Conservation (phyloP, 2,113 vertebrate genomes). For the Ia io region DNA sequence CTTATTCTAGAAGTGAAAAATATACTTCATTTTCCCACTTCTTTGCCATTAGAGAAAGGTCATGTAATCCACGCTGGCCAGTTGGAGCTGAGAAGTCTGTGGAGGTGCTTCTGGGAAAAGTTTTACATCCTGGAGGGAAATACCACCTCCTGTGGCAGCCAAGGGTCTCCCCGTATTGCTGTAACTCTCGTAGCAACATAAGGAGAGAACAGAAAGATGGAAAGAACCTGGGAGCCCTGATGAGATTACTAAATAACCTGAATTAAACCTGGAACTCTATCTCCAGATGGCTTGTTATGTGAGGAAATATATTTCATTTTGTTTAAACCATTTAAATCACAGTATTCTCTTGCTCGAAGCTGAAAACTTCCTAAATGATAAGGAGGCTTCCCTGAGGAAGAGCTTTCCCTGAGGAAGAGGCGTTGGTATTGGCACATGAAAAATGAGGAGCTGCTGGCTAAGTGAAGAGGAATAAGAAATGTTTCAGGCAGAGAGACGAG, state of each 20-base stretch:
- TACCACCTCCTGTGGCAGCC: background rate
- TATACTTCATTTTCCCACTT: background rate
- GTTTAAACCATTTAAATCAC: constrained; percentile 4
- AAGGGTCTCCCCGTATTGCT: too few species aligned
- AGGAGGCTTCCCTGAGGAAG: background rate
- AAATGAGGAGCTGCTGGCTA: background rate
- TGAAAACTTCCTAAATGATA: background rate
- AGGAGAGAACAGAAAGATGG: background rate
- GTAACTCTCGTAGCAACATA: background rate
- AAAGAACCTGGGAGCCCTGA: background rate
- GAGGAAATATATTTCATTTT: background rate
- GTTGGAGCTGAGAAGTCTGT: background rate
- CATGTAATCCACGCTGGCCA: background rate
- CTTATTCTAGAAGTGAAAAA: background rate
- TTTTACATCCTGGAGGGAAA: background rate
- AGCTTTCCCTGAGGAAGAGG: background rate
- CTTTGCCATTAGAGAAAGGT: background rate
- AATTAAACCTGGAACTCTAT: background rate
- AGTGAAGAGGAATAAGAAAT: background rate
- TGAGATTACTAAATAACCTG: background rate
- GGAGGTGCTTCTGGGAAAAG: background rate
- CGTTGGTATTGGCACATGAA: background rate
- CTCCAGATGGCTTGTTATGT: background rate
- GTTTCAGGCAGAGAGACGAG: background rate
- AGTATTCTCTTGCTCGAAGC: background rate